Conservation (phyloP, 2,113 vertebrate species). For the Corvus moneduloides region DNA sequence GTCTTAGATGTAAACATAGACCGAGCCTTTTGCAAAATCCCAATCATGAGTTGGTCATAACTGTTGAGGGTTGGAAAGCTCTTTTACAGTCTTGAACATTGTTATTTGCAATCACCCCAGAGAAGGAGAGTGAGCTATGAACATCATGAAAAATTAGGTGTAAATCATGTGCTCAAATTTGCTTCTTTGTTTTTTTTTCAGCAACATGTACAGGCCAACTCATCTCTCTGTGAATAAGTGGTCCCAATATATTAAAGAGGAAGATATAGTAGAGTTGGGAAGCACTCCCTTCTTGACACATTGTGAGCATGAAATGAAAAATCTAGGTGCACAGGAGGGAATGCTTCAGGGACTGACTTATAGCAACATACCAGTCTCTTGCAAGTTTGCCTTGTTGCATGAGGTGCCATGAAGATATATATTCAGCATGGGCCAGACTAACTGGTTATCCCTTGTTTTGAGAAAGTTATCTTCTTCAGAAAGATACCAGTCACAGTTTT, state of each 20-base stretch:
- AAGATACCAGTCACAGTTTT: not conserved
- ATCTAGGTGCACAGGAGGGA: not conserved
- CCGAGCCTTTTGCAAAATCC: not conserved
- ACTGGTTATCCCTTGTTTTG: not conserved
- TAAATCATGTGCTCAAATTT: not conserved
- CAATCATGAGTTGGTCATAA: not conserved
- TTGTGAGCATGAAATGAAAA: not conserved
- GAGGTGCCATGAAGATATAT: not conserved
- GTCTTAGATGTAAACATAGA: not conserved
- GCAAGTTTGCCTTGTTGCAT: not conserved
- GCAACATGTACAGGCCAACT: not conserved
- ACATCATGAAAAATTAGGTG: not conserved
- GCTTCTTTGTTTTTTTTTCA: not conserved
- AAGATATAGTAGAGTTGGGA: not conserved
- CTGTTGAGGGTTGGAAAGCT: not conserved
- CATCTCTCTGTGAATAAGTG: not conserved
- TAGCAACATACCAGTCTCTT: not conserved
- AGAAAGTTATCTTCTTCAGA: not conserved
- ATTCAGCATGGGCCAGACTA: not conserved
- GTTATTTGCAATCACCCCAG: not conserved
- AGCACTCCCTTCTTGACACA: not conserved
- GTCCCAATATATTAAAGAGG: not conserved
- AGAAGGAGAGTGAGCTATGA: not conserved
- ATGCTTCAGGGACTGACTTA: not conserved
- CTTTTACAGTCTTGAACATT: not conserved